Evolutionary conservation across 2,888 invertebrate species (phyloP), one percentile per base, ranked within the genome.

Genomic region (Atethmia centrago): DNA sequence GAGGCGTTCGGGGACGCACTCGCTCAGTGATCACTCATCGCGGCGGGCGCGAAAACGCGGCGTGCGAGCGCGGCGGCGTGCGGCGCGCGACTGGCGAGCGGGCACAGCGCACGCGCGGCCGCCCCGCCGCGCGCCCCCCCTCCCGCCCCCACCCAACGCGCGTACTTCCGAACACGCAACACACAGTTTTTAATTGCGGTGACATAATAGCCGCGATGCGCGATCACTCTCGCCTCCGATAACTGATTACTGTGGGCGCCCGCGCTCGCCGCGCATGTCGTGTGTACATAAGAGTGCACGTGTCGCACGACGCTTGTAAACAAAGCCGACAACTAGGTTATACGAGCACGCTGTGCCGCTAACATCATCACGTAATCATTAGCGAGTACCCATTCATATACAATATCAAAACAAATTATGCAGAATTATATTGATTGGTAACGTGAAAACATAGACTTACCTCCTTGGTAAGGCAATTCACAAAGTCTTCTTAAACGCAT

Each of bases 1-100:
- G 90, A 89, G 90, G 90, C 91, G 90, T 89, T 89, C 91, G 87
- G 85, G 85, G 89, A 88, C 88, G 91, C 92, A 85, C 91, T 91
- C 91, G 90, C 90, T 93, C 93, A 92, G 90, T 92, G 92, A 87
- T 90, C 93, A 93, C 94, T 92, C 95, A 95, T 95, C 94, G 94
- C 95, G 95, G 90, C 90, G 89, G 88, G 88, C 90, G 91, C 90
- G 88, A 83, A 74, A 79, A 90, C 91, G 89, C 89, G 83, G 83
- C 89, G 88, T 90, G 90, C 92, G 89, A 88, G 88, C 92, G 88
- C 90, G 88, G 84, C 89, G 90, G 90, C 93, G 91, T 87, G 89
- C 91, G 85, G 88, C 92, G 90, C 92, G 90, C 92, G 89, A 91
- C 90, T 92, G 91, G 86, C 87, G 88, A 79, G 79, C 88, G 92